A percentile compares a stretch with the other conserved stretches of the same genome.
Conservation (phyloP, 2,888 invertebrate genomes). For the Sphinx pinastri region DNA sequence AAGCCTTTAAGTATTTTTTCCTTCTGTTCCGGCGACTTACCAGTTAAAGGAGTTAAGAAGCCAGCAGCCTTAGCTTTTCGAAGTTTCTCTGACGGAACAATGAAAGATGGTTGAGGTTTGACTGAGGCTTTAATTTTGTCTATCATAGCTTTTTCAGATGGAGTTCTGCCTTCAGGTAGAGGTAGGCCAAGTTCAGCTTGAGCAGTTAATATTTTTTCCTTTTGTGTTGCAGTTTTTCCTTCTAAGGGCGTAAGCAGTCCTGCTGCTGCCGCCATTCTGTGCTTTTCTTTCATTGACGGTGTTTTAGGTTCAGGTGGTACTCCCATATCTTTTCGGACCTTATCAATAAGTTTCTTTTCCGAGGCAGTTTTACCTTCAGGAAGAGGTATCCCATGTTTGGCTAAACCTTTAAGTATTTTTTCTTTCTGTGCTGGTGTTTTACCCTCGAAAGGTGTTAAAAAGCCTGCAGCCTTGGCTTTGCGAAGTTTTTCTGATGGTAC, state of each 20-base stretch:
- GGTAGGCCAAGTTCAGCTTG: constrained; percentile 43
- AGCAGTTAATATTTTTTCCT: constrained; percentile 43
- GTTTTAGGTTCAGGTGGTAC: constrained; percentile 43
- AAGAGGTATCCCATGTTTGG: no score
- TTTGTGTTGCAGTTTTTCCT: constrained; percentile 45
- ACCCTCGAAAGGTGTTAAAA: no score
- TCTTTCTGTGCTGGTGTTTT: no score
- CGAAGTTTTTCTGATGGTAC: no score
- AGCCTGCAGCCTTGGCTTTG: no score
- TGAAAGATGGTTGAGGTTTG: no score
- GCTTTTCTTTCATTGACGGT: constrained; percentile 34
- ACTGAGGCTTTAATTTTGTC: constrained; percentile 37
- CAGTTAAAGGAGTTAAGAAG: no score
- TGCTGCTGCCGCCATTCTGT: constrained; percentile 39
- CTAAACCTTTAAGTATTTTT: no score
- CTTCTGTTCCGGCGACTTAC: no score
- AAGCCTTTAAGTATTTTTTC: no score
- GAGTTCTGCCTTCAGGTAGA: constrained; percentile 46
- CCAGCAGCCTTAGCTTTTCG: no score
- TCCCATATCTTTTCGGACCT: constrained; percentile 35
- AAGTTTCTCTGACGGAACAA: no score
- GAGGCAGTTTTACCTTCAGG: constrained; percentile 39
- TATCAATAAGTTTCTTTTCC: constrained; percentile 38
- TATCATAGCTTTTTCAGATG: constrained; percentile 45
- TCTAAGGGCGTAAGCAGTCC: constrained; percentile 45